Evolutionary conservation across 2,113 vertebrate species (phyloP).

Genomic region (Capreolus pygargus): DNA sequence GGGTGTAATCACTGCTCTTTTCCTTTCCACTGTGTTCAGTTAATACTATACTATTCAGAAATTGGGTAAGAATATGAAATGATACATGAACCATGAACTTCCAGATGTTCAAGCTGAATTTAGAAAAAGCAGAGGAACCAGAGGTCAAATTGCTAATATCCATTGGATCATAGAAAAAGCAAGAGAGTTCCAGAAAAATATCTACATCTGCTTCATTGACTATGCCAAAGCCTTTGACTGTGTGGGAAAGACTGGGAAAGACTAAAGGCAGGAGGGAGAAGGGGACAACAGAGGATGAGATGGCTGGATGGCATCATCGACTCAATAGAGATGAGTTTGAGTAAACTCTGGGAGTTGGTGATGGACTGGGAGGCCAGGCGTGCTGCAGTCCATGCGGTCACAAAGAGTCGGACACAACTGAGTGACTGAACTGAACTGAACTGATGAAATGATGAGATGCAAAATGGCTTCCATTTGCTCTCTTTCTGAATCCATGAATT

Average conservation of each 20-base stretch:
- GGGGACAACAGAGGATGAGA: neutral
- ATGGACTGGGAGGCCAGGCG: neutral
- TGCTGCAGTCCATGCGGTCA: fast-evolving
- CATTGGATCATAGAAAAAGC: neutral
- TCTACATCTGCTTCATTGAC: neutral
- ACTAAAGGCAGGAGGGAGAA: neutral
- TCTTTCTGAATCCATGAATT: neutral
- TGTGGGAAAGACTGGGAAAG: neutral
- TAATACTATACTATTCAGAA: neutral
- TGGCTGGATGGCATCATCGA: neutral
- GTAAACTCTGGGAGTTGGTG: neutral
- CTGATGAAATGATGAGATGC: fast-evolving
- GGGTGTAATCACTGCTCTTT: fast-evolving
- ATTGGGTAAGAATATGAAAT: neutral
- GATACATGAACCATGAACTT: neutral
- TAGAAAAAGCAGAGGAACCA: neutral
- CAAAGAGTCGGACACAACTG: neutral
- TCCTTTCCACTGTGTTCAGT: neutral
- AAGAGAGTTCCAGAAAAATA: neutral
- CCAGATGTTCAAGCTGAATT: neutral
- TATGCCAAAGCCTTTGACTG: neutral
- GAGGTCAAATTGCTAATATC: neutral
- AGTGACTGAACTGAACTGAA: neutral
- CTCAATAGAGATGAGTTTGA: neutral
- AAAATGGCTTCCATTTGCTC: neutral